Evolutionary conservation across 2,888 invertebrate species (phyloP), one percentile per base, ranked within the genome.

Genomic region (Chironomus tentans): DNA sequence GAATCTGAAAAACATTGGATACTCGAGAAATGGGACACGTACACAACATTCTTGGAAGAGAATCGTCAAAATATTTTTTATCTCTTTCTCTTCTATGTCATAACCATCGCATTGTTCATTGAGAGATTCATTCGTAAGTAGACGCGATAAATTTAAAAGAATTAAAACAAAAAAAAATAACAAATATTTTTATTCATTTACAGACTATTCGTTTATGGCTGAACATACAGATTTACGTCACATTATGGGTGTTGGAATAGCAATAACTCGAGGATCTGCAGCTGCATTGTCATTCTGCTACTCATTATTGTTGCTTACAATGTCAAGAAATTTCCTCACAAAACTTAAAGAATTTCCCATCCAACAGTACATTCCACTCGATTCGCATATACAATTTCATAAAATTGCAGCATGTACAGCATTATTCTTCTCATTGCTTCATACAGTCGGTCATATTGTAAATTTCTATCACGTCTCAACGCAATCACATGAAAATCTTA

Each of bases 381-480:
- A 98, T 82, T 93, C 97, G 0, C 95, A 97, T 81, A 96, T 98
- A 76, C 96, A 95, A 81, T 98, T 98, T 83, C 98, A 98, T 84
- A 97, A 97, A 85, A 96, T 98, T 76, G 95, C 95, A 0, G 98
- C 97, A 0, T 93, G 95, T 79, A 97, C 97, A 0, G 97, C 95
- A 0, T 85, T 96, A 0, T 95, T 97, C 85, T 97, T 97, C 84
- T 94, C 96, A 0, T 85, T 97, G 0, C 86, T 97, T 0, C 97
- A 98, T 82, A 94, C 96, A 0, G 91, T 95, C 2, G 97, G 97
- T 0, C 98, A 98, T 81, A 92, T 97, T 82, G 94, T 98, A 47
- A 98, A 98, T 84, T 98, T 98, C 84, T 98, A 98, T 83, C 97
- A 98, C 81, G 94, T 98, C 0, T 96, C 96, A 4, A 97, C 97